Evolutionary conservation across 1,140 invertebrate genomes (phyloP).

Genomic region (Panulirus ornatus): DNA sequence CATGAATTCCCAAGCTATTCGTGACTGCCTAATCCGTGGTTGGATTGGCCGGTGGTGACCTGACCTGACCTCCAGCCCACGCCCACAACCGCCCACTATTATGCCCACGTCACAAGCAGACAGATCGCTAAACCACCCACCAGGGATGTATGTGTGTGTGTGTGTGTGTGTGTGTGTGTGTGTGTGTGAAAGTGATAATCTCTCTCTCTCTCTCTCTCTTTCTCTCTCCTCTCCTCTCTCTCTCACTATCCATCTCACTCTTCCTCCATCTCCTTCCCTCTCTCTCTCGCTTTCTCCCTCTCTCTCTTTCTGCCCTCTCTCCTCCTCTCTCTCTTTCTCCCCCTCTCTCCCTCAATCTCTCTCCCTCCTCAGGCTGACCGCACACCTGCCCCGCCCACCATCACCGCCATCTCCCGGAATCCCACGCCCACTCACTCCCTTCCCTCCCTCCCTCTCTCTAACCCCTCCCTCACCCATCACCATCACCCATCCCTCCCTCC

Average conservation of each 20-base stretch:
- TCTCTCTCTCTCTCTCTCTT: background rate
- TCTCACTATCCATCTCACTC: background rate
- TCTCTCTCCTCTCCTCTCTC: background rate
- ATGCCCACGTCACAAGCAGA: no score
- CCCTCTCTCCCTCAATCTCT: background rate
- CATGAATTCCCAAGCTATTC: no score
- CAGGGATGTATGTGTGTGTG: constrained; percentile 9
- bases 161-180: constrained; percentile 8
- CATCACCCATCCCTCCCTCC: background rate
- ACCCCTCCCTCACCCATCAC: background rate
- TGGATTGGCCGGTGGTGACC: no score
- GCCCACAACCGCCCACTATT: no score
- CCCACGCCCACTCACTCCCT: background rate
- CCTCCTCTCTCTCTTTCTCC: background rate
- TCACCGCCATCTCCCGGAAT: background rate
- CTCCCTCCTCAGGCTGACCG: background rate
- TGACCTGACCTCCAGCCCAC: no score
- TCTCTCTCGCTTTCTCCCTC: background rate
- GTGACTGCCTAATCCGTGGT: no score
- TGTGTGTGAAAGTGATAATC: background rate
- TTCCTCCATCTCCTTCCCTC: background rate
- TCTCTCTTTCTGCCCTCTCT: background rate
- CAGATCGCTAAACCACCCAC: no score
- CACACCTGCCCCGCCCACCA: no score
- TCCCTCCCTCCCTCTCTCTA: background rate